These are phyloP conservation scores for Phania funesta DNA, from an alignment of 2,888 invertebrate species.

Conservation along the genomic window DNA sequence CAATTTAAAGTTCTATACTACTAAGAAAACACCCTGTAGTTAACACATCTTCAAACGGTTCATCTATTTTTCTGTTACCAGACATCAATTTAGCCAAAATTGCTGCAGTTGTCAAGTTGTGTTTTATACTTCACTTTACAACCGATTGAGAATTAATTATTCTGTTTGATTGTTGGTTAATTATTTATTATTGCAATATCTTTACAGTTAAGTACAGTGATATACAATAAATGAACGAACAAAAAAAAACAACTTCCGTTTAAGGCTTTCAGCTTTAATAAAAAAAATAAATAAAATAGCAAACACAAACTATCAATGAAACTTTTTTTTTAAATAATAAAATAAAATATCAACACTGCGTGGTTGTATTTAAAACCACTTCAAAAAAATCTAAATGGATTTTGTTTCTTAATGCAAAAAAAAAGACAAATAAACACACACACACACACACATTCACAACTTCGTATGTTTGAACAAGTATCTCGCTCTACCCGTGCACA, in stretches of 20 bases:
- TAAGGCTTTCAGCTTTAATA: conserved; percentile 62
- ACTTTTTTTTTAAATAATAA: conserved; percentile 20
- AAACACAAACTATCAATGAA: conserved; percentile 56
- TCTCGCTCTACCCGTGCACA: conserved; percentile 11
- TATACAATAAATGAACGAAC: neutral
- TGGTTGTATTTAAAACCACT: conserved; percentile 68
- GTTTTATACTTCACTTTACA: neutral
- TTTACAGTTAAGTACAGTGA: conserved; percentile 50
- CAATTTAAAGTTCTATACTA: too few species aligned
- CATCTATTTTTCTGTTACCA: neutral
- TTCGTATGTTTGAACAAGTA: conserved; percentile 2
- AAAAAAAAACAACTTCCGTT: conserved; percentile 64
- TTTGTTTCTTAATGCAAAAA: conserved; percentile 32
- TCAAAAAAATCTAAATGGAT: conserved; percentile 62
- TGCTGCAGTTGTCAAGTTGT: neutral
- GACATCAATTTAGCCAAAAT: neutral
- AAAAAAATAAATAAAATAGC: conserved; percentile 5
- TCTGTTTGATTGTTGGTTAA: neutral
- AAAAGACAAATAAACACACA: neutral
- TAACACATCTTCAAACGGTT: too few species aligned
- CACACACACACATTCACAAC: conserved; percentile 17
- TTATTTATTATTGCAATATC: conserved; percentile 25
- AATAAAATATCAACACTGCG: conserved; percentile 53
- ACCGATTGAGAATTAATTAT: conserved; percentile 3
- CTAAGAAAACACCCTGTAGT: too few species aligned